These are phyloP conservation scores for crab-eating macaque (Macaca fascicularis) DNA, from an alignment of 2,113 vertebrate species.

Conservation along the genomic window T2T-MFA8v1.1 NC_088391.1:20306001-20306500, in stretches of 20 bases:
- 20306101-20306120: constrained; percentile 80
- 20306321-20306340: constrained; percentile 72
- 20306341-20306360: constrained; percentile 63
- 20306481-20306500: constrained; percentile 82
- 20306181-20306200: constrained; percentile 71
- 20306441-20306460: constrained; percentile 85
- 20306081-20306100: constrained; percentile 79
- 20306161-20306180: constrained; percentile 81
- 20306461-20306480: constrained; percentile 80
- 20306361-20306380: constrained; percentile 75
- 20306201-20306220: constrained; percentile 80
- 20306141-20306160: constrained; percentile 80
- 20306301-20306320: constrained; percentile 76
- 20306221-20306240: constrained; percentile 84
- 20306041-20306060: constrained; percentile 70
- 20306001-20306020: constrained; percentile 83
- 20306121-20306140: constrained; percentile 80
- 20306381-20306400: constrained; percentile 90
- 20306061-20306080: constrained; percentile 81
- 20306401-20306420: constrained; percentile 87
- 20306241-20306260: constrained; percentile 81
- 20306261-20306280: constrained; percentile 84
- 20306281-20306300: constrained; percentile 86
- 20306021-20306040: constrained; percentile 56
- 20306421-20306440: constrained; percentile 86